Conservation (phyloP, 92 coral and sea anemone genomes). For the Phymanthus crucifer region DNA sequence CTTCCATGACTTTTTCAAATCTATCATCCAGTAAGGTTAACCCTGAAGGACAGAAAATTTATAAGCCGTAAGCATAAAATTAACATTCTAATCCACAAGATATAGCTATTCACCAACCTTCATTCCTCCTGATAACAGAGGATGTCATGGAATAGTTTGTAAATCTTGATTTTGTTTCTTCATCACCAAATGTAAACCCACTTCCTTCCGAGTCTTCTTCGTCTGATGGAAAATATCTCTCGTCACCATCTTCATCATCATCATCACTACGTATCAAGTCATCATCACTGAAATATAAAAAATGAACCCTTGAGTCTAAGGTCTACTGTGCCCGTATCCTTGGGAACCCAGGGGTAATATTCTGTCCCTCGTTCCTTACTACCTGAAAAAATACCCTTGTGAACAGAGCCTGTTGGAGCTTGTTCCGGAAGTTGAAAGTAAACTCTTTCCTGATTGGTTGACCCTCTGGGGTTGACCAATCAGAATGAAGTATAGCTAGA, state of each 20-base stretch:
- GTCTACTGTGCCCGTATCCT: background rate
- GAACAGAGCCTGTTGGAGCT: background rate
- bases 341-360: no score
- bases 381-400: no score
- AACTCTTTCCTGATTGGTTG: no score
- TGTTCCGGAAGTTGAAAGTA: no score
- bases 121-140: conserved; percentile 87
- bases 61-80: no score
- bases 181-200: conserved; percentile 70
- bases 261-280: conserved; percentile 52
- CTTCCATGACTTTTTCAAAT: conserved; percentile 98
- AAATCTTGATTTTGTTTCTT: conserved; percentile 89
- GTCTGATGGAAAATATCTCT: conserved; percentile 76
- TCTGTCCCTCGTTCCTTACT: no score
- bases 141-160: conserved; percentile 96
- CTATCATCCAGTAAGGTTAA: conserved; percentile 85
- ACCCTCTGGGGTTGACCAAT: no score
- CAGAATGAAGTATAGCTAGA: no score
- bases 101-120: conserved; percentile 58
- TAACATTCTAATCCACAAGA: background rate
- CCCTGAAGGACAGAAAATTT: conserved; percentile 39
- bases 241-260: conserved; percentile 42
- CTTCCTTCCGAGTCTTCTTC: conserved; percentile 64
- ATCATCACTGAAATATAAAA: conserved; percentile 53
- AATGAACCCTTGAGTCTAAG: background rate